These are phyloP conservation scores for Allophyes oxyacanthae DNA, from an alignment of 2,888 invertebrate genomes.

Conservation along the genomic window DNA sequence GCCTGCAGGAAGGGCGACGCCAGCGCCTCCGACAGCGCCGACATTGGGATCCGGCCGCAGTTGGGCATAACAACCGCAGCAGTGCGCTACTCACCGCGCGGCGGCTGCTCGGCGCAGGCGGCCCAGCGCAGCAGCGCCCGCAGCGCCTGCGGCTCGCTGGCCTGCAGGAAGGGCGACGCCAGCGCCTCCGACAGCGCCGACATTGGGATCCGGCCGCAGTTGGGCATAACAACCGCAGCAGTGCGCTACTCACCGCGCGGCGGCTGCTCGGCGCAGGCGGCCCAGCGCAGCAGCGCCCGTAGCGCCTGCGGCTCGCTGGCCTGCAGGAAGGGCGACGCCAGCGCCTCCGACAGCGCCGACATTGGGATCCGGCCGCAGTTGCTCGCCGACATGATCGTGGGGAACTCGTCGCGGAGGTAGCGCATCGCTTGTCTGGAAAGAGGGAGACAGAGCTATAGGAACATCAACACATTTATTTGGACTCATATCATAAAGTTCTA, in stretches of 20 bases:
- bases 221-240: constrained; percentile 67
- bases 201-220: constrained; percentile 91
- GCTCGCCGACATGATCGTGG: constrained; percentile 92
- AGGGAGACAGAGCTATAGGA: not conserved
- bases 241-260: constrained; percentile 19
- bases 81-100: too few species aligned
- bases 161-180: constrained; percentile 91
- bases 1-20: too few species aligned
- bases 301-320: constrained; percentile 97
- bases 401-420: constrained; percentile 97
- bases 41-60: too few species aligned
- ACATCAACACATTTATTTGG: too few species aligned
- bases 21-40: too few species aligned
- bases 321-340: constrained; percentile 91
- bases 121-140: too few species aligned
- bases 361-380: constrained; percentile 92
- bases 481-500: too few species aligned
- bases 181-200: constrained; percentile 93
- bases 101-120: too few species aligned
- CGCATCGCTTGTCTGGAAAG: constrained; percentile 94
- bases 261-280: constrained; percentile 60
- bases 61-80: too few species aligned
- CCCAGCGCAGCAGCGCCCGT: constrained; percentile 87
- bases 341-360: constrained; percentile 93
- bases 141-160: constrained; percentile 67